phyloP scores from a whole-genome alignment of 2,888 invertebrate genomes.

The Metellina segmentata region DNA sequence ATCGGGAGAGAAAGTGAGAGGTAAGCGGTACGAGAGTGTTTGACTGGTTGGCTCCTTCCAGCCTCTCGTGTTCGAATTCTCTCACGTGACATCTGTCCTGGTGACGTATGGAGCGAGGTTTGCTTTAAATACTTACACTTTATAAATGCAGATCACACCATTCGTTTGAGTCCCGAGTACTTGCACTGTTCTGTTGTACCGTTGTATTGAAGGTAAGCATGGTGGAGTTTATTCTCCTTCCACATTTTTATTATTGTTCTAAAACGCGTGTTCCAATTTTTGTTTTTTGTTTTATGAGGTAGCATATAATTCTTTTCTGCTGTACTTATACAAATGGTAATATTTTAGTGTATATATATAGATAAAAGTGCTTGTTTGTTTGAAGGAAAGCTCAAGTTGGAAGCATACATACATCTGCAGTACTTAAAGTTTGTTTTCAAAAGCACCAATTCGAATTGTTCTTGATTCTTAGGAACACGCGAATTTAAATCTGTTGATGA shows the following conservation, averaged over 20 bases:
- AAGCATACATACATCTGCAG: too few species aligned
- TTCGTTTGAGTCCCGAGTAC: constrained; percentile 13
- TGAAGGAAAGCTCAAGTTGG: too few species aligned
- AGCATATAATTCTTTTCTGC: not conserved
- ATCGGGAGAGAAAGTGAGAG: constrained; percentile 24
- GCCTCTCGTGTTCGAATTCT: not conserved
- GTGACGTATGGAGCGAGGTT: constrained; percentile 29
- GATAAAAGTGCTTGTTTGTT: too few species aligned
- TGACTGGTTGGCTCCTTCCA: not conserved
- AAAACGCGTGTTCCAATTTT: too few species aligned
- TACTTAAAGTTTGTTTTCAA: too few species aligned
- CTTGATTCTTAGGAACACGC: too few species aligned
- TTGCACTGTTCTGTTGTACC: not conserved
- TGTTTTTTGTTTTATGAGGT: not conserved
- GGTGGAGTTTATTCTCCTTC: not conserved
- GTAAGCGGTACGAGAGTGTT: not conserved
- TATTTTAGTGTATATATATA: too few species aligned
- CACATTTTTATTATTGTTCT: not conserved
- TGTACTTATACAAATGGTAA: too few species aligned
- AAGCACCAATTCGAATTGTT: too few species aligned
- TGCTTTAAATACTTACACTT: constrained; percentile 40
- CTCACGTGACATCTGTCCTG: constrained; percentile 27
- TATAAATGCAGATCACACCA: constrained; percentile 41
- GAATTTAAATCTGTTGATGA: too few species aligned
- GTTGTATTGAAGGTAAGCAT: constrained; percentile 15